phyloP scores from a whole-genome alignment of 1,140 invertebrate genomes.

The Teleopsis dalmanni region DNA sequence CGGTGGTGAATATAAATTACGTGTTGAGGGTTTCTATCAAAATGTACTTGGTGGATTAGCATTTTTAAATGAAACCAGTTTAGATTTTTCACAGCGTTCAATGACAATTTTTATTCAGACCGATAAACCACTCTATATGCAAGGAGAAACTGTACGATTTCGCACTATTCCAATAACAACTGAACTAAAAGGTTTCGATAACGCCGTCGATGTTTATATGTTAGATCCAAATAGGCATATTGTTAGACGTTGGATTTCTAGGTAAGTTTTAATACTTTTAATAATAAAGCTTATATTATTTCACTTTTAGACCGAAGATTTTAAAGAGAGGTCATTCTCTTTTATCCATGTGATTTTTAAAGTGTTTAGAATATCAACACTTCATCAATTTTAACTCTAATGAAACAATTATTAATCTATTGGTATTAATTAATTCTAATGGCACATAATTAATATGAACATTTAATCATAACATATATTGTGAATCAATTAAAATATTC shows the following conservation, averaged over 20 bases:
- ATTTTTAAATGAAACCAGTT: constrained; percentile 72
- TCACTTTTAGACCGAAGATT: too few species aligned
- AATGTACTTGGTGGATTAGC: constrained; percentile 74
- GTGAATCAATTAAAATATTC: too few species aligned
- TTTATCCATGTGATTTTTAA: too few species aligned
- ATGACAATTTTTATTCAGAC: constrained; percentile 94
- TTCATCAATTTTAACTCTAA: too few species aligned
- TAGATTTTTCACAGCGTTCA: constrained; percentile 77
- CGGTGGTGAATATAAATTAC: constrained; percentile 72
- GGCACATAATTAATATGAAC: too few species aligned
- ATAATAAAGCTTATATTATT: too few species aligned
- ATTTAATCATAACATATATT: too few species aligned
- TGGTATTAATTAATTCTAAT: too few species aligned
- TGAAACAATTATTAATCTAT: too few species aligned
- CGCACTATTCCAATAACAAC: constrained; percentile 84
- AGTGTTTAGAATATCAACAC: too few species aligned
- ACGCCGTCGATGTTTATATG: constrained; percentile 84
- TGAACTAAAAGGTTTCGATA: constrained; percentile 76
- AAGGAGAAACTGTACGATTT: constrained; percentile 81
- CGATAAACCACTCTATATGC: constrained; percentile 92
- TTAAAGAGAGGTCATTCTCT: too few species aligned
- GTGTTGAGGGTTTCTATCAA: constrained; percentile 82
- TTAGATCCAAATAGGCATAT: constrained; percentile 77
- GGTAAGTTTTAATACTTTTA: too few species aligned
- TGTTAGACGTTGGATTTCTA: constrained; percentile 83